Percentiles rank a stretch among this genome's conserved stretches.
phyloP scores from a whole-genome alignment of 2,113 vertebrate species.

The Neodon shergylaensis region DNA sequence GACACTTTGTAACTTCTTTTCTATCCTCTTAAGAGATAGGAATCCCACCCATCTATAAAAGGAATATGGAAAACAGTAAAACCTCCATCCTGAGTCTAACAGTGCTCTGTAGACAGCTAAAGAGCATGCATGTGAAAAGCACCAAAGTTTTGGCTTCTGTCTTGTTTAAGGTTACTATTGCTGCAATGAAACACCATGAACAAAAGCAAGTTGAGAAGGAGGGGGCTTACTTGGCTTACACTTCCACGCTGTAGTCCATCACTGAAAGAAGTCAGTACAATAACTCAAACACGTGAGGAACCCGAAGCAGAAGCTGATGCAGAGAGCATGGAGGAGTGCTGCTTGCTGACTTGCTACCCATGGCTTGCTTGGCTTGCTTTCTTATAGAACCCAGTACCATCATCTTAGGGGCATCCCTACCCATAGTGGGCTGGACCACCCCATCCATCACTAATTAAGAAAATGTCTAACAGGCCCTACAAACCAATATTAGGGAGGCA shows the following conservation, averaged over 20 bases:
- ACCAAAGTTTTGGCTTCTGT: background rate
- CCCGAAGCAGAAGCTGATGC: background rate
- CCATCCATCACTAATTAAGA: background rate
- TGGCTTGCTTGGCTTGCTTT: background rate
- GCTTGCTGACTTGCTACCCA: background rate
- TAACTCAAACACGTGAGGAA: background rate
- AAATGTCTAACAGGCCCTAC: background rate
- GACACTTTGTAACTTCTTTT: background rate
- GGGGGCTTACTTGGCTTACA: background rate
- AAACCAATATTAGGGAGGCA: background rate
- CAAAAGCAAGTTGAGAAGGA: background rate
- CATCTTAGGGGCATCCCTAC: background rate
- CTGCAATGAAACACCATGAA: background rate
- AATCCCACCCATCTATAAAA: background rate
- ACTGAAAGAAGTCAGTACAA: background rate
- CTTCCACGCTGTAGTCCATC: background rate
- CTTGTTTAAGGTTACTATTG: background rate
- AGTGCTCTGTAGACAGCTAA: background rate
- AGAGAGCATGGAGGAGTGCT: background rate
- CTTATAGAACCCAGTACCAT: background rate
- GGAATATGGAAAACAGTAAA: slow-evolving; percentile 22
- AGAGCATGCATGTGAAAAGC: background rate
- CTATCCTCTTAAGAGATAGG: background rate
- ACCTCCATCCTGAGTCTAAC: background rate
- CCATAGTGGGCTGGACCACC: background rate